Percentiles rank a stretch among this genome's conserved stretches.
Conservation (phyloP, 2,113 vertebrate species). For the Syngnathus floridae region DNA sequence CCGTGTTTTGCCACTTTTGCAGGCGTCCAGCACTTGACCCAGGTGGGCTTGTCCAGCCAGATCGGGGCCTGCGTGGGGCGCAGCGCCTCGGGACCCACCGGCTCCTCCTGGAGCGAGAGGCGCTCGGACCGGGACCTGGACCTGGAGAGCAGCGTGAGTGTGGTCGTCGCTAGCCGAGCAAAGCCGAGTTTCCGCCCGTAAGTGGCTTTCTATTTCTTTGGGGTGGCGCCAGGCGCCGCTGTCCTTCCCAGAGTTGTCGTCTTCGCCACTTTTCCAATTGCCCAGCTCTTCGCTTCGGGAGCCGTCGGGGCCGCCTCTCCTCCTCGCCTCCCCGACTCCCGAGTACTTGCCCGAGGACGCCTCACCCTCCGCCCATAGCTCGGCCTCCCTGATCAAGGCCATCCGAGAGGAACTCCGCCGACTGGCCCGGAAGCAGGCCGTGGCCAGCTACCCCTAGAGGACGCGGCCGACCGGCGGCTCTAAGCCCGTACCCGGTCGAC, state of each 20-base stretch:
- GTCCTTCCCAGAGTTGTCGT: slow-evolving; percentile 86
- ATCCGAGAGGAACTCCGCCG: slow-evolving; percentile 95
- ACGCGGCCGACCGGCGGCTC: slow-evolving; percentile 4
- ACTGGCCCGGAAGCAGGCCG: slow-evolving; percentile 90
- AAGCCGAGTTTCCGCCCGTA: too few species aligned
- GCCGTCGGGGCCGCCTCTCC: slow-evolving; percentile 80
- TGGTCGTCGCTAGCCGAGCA: too few species aligned
- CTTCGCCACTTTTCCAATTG: slow-evolving; percentile 88
- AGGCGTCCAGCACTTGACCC: slow-evolving; percentile 94
- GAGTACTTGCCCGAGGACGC: slow-evolving; percentile 85
- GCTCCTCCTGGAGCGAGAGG: slow-evolving; percentile 83
- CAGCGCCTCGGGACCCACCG: slow-evolving; percentile 80
- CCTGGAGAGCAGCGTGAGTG: slow-evolving; percentile 83
- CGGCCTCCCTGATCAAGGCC: slow-evolving; percentile 94
- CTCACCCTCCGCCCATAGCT: slow-evolving; percentile 84
- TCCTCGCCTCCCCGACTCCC: slow-evolving; percentile 75
- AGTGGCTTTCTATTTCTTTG: slow-evolving; percentile 14
- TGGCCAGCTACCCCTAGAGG: slow-evolving; percentile 81
- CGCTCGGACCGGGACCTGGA: slow-evolving; percentile 79
- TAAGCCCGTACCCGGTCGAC: background rate
- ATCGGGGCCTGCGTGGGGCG: slow-evolving; percentile 82
- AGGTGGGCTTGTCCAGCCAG: slow-evolving; percentile 90
- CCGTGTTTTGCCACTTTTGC: background rate
- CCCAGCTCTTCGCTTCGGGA: slow-evolving; percentile 82
- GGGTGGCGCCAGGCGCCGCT: slow-evolving; percentile 69